A percentile compares a stretch with the other conserved stretches of the same genome.
Conservation (phyloP, 2,797 vertebrate genomes). For the Cuculus canorus region DNA sequence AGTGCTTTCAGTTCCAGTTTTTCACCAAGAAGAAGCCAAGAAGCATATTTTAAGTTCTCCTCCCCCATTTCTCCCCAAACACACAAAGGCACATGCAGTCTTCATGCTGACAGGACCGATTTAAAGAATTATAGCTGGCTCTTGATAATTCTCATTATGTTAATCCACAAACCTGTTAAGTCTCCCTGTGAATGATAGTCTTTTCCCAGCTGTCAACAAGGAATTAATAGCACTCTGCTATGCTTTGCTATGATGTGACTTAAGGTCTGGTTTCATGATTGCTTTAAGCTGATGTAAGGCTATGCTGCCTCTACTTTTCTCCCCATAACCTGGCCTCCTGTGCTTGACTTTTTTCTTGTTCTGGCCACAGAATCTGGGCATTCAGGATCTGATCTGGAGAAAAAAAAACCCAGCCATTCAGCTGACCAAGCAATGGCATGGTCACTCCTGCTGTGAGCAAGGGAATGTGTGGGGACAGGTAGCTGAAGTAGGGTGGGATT, state of each 20-base stretch:
- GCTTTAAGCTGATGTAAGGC: not conserved
- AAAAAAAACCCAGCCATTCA: not conserved
- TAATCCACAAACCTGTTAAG: constrained; percentile 62
- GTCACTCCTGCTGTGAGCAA: not conserved
- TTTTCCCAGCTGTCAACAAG: constrained; percentile 53
- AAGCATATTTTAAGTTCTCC: constrained; percentile 14
- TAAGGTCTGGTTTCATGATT: not conserved
- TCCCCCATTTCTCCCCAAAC: not conserved
- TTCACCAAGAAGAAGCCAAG: not conserved
- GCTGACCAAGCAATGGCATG: not conserved
- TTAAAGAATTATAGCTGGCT: constrained; percentile 42
- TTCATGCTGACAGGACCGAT: constrained; percentile 33
- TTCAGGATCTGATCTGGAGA: not conserved
- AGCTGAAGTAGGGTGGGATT: not conserved
- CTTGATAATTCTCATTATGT: constrained; percentile 60
- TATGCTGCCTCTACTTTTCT: not conserved
- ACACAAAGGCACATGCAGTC: not conserved
- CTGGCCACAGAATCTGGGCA: not conserved
- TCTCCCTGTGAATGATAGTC: constrained; percentile 22
- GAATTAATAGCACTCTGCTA: constrained; percentile 44
- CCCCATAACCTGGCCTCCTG: not conserved
- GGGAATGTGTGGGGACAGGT: not conserved
- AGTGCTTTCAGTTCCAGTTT: constrained; percentile 8
- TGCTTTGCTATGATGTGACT: not conserved
- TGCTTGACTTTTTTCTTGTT: not conserved